Evolutionary conservation across 1,140 invertebrate species (phyloP).

Genomic region (Plodia interpunctella): DNA sequence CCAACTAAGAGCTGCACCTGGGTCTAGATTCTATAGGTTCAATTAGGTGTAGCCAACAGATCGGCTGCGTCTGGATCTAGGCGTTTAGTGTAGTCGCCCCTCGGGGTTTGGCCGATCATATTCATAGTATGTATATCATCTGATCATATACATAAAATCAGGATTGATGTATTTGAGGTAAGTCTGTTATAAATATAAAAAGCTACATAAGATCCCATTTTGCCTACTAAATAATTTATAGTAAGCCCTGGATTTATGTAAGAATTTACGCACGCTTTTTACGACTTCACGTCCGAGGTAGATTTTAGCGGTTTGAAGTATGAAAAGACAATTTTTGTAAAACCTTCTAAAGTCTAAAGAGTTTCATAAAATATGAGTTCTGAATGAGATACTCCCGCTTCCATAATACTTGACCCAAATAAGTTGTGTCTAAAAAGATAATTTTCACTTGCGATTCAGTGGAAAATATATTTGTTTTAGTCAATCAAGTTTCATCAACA

Average conservation of each 20-base stretch:
- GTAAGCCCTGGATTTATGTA: constrained; percentile 9
- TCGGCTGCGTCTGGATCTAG: too few relatives aligned
- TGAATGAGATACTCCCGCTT: not conserved
- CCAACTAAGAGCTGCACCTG: too few relatives aligned
- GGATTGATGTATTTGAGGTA: not conserved
- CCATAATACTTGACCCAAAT: too few relatives aligned
- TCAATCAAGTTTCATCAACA: too few relatives aligned
- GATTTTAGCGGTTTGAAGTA: constrained; percentile 7
- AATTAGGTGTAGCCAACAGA: too few relatives aligned
- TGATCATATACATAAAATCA: not conserved
- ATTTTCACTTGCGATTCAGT: too few relatives aligned
- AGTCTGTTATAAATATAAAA: not conserved
- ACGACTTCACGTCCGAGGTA: constrained; percentile 10
- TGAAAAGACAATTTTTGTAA: constrained; percentile 9
- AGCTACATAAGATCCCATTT: constrained; percentile 5
- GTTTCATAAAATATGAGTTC: constrained; percentile 3
- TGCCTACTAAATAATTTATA: constrained; percentile 9
- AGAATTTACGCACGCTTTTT: constrained; percentile 12
- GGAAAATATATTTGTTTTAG: too few relatives aligned
- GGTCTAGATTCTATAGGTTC: too few relatives aligned
- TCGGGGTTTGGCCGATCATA: too few relatives aligned
- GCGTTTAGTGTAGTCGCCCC: too few relatives aligned
- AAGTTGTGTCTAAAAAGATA: not conserved
- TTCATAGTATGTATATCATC: too few relatives aligned
- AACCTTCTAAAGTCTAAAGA: not conserved